These are phyloP conservation scores for Octodon degus DNA, from an alignment of 2,113 vertebrate species.

Conservation along the genomic window DNA sequence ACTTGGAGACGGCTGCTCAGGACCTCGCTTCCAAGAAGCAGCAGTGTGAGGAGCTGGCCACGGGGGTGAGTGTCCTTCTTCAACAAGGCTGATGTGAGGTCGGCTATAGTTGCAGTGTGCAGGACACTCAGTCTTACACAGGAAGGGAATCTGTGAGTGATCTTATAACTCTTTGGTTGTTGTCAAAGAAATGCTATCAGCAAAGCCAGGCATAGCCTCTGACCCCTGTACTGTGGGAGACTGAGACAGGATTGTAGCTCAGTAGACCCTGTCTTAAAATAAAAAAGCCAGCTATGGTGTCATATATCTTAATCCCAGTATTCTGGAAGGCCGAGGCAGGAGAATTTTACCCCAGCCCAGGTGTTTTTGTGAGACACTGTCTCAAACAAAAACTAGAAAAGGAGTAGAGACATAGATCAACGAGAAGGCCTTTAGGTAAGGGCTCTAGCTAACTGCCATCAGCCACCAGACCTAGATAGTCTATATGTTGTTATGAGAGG, in stretches of 20 bases:
- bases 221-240: background rate
- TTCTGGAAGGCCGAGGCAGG: background rate
- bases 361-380: background rate
- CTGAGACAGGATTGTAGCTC: too few species aligned
- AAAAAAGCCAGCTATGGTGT: background rate
- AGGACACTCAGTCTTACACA: background rate
- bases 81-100: background rate
- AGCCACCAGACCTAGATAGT: background rate
- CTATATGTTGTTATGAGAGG: background rate
- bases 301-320: background rate
- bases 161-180: background rate
- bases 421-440: background rate
- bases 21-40: slow-evolving; percentile 95
- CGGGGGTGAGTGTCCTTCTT: slow-evolving; percentile 88
- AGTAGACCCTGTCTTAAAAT: background rate
- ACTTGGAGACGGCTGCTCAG: slow-evolving; percentile 93
- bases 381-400: background rate
- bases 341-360: background rate
- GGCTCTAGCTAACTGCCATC: background rate
- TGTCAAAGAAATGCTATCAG: background rate
- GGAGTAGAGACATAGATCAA: background rate
- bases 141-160: background rate
- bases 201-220: background rate
- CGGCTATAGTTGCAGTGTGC: background rate
- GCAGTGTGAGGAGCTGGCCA: slow-evolving; percentile 95